phyloP scores from a whole-genome alignment of 1,140 invertebrate species.

The Drosophila kohkoa region DNA sequence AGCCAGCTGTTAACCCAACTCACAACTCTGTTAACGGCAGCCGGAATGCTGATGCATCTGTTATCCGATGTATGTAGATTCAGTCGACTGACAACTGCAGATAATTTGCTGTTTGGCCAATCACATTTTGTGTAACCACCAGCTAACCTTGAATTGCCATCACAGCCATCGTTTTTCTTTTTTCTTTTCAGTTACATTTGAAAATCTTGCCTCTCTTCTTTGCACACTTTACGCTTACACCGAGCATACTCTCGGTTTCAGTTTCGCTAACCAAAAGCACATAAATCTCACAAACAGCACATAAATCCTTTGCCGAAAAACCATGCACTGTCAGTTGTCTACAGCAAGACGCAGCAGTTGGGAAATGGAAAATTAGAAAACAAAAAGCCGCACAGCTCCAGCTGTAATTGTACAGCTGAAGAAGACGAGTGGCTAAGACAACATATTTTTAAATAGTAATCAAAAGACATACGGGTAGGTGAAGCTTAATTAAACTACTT shows the following conservation, averaged over 20 bases:
- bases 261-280: conserved; percentile 31
- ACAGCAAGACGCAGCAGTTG: background rate
- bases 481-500: too few species aligned
- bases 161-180: background rate
- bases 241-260: conserved; percentile 40
- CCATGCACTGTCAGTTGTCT: conserved; percentile 31
- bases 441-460: too few species aligned
- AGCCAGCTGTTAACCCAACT: conserved; percentile 44
- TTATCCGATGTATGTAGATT: background rate
- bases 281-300: conserved; percentile 47
- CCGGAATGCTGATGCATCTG: conserved; percentile 3
- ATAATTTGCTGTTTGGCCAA: conserved; percentile 24
- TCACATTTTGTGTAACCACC: conserved; percentile 7
- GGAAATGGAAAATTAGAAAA: conserved; percentile 34
- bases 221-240: background rate
- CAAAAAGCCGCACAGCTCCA: conserved; percentile 5
- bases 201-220: background rate
- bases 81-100: conserved; percentile 1
- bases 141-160: conserved; percentile 14
- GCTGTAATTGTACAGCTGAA: background rate
- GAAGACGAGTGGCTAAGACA: too few species aligned
- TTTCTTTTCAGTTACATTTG: background rate
- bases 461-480: too few species aligned
- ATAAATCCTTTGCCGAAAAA: conserved; percentile 45
- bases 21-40: conserved; percentile 11